These are phyloP conservation scores for Anseranas semipalmata DNA, from an alignment of 2,113 vertebrate species.

Conservation along the genomic window DNA sequence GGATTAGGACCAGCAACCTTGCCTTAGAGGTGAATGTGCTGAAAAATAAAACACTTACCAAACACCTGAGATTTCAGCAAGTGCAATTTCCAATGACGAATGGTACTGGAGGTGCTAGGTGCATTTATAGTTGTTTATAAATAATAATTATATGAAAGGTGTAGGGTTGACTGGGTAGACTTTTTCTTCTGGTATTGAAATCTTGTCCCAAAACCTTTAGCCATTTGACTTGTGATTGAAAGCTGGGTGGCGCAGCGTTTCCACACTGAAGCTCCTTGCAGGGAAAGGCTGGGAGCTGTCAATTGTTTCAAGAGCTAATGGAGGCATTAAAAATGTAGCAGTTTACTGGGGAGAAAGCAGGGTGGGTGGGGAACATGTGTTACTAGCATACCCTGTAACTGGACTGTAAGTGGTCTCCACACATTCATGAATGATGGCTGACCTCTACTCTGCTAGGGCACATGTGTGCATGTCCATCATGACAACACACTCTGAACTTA, in stretches of 20 bases:
- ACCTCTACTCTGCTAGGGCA: slow-evolving; percentile 14
- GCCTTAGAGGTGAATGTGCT: not conserved
- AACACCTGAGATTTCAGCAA: not conserved
- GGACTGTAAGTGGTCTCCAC: slow-evolving; percentile 51
- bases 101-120: not conserved
- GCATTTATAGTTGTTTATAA: not conserved
- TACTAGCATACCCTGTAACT: slow-evolving; percentile 59
- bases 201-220: not conserved
- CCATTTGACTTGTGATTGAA: not conserved
- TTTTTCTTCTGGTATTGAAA: not conserved
- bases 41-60: not conserved
- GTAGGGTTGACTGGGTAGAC: not conserved
- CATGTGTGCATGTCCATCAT: slow-evolving; percentile 80
- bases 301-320: slow-evolving; percentile 18
- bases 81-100: not conserved
- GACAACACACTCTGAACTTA: slow-evolving; percentile 40
- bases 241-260: not conserved
- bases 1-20: not conserved
- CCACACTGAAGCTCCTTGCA: not conserved
- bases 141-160: slow-evolving; percentile 18
- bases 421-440: slow-evolving; percentile 59
- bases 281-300: not conserved
- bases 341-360: not conserved
- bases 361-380: not conserved
- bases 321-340: slow-evolving; percentile 31